phyloP scores from a whole-genome alignment of 2,888 invertebrate genomes.

The Spatulosminthurus flaviceps region DNA sequence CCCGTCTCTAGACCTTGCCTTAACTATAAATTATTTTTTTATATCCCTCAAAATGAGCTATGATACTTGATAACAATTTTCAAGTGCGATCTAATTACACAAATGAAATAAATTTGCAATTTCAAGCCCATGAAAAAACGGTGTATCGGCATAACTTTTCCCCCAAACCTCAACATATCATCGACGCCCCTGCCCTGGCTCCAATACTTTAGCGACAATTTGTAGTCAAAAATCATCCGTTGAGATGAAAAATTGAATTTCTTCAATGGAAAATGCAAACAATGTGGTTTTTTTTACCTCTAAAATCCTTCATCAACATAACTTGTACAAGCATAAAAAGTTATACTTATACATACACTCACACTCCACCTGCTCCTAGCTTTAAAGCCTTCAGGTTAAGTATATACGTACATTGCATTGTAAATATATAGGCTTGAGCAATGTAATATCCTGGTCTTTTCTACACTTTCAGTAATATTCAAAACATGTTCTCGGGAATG shows the following conservation, averaged over 20 bases:
- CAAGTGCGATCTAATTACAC: not conserved
- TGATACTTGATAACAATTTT: not conserved
- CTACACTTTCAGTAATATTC: slow-evolving; percentile 31
- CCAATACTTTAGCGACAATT: slow-evolving; percentile 22
- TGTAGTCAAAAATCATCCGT: slow-evolving; percentile 21
- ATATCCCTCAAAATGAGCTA: not conserved
- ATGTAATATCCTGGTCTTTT: not conserved
- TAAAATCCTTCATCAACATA: not conserved
- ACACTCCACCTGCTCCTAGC: not conserved
- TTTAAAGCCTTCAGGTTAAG: not conserved
- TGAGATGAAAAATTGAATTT: slow-evolving; percentile 30
- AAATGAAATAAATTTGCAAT: not conserved
- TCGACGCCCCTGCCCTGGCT: not conserved
- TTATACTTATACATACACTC: not conserved
- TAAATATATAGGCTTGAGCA: not conserved
- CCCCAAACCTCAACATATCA: not conserved
- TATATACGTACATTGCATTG: not conserved
- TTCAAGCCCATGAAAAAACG: not conserved
- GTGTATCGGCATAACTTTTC: not conserved
- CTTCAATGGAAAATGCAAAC: slow-evolving; percentile 19
- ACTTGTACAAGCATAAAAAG: not conserved
- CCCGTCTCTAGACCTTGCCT: no score
- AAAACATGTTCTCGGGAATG: slow-evolving; percentile 32
- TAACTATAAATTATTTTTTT: not conserved
- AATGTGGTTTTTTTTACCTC: slow-evolving; percentile 12